A percentile compares a stretch with the other conserved stretches of the same genome.
These are phyloP conservation scores for Dorcus parallelipipedus DNA, from an alignment of 2,888 invertebrate genomes.

Conservation along the genomic window DNA sequence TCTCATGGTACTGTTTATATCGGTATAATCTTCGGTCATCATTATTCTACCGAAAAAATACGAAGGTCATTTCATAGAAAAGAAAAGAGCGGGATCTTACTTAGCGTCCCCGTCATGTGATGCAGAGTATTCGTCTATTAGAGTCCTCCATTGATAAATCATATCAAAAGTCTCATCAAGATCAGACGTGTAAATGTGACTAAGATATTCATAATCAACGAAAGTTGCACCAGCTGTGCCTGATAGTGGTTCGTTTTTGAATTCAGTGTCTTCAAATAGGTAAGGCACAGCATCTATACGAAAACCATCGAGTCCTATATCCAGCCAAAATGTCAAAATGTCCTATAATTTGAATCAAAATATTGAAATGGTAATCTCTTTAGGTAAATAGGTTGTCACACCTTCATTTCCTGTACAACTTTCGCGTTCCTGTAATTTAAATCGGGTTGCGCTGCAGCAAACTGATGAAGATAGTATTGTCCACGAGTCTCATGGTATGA, in stretches of 20 bases:
- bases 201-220: constrained; percentile 53
- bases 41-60: constrained; percentile 53
- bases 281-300: constrained; percentile 71
- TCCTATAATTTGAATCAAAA: constrained; percentile 45
- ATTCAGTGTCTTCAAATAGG: constrained; percentile 43
- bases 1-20: constrained; percentile 56
- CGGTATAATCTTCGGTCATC: constrained; percentile 74
- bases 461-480: constrained; percentile 78
- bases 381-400: not conserved
- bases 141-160: constrained; percentile 63
- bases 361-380: not conserved
- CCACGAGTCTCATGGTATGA: constrained; percentile 14
- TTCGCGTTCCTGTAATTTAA: constrained; percentile 72
- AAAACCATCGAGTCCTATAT: constrained; percentile 82
- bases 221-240: constrained; percentile 10
- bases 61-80: not conserved
- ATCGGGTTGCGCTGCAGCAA: constrained; percentile 72
- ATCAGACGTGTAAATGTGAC: constrained; percentile 62
- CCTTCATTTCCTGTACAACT: constrained; percentile 67
- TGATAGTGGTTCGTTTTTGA: constrained; percentile 45
- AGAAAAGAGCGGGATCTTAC: constrained; percentile 22
- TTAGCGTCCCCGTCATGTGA: constrained; percentile 44
- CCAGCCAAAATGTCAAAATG: constrained; percentile 74
- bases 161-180: constrained; percentile 60
- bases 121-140: constrained; percentile 56